Evolutionary conservation across 1,140 invertebrate species (phyloP).

Genomic region (Geopemphigus sp.): DNA sequence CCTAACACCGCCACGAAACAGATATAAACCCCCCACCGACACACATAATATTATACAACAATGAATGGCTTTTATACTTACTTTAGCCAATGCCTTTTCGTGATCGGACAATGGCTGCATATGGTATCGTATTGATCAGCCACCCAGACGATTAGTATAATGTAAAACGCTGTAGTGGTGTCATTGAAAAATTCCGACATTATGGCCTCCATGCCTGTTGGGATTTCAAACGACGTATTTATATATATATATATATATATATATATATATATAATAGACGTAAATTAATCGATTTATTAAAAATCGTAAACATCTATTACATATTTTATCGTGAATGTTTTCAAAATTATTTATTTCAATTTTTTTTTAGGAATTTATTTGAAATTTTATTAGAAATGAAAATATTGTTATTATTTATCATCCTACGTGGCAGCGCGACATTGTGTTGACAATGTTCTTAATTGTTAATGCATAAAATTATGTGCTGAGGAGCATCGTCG

Average conservation of each 20-base stretch:
- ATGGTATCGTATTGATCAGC: constrained; percentile 99
- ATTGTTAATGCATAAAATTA: constrained; percentile 48
- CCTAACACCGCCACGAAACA: no score
- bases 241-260: no score
- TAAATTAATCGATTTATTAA: no score
- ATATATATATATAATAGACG: no score
- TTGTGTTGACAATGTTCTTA: constrained; percentile 41
- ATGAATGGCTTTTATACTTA: constrained; percentile 58
- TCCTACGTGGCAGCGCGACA: background rate
- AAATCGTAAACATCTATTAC: no score
- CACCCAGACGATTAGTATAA: constrained; percentile 98
- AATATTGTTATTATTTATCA: no score
- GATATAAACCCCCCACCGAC: background rate
- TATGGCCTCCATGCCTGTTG: constrained; percentile 95
- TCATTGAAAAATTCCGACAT: constrained; percentile 99
- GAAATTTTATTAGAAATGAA: no score
- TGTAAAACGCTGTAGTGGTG: constrained; percentile 97
- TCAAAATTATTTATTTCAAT: no score
- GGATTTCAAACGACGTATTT: no score
- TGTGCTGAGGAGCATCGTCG: background rate
- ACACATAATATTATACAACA: background rate
- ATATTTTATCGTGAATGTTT: no score
- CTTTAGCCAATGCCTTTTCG: constrained; percentile 93
- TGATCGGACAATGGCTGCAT: constrained; percentile 93
- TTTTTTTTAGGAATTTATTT: no score